Evolutionary conservation across 2,797 vertebrate species (phyloP).

Genomic region (Helarctos malayanus): DNA sequence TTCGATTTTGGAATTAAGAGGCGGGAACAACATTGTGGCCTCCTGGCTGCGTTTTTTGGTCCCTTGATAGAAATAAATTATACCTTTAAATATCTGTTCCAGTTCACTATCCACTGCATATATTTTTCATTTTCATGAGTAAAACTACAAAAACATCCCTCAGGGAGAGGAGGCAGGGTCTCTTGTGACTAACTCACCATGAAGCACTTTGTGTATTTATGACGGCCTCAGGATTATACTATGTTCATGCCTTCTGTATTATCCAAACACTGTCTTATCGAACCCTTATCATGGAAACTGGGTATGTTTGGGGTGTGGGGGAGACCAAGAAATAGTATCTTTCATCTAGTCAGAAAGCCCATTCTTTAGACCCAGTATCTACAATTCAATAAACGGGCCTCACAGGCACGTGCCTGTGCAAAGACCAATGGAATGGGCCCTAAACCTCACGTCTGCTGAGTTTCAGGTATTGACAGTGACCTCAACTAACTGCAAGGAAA

Average conservation of each 20-base stretch:
- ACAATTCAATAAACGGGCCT: conserved; percentile 73
- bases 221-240: neutral
- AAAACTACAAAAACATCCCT: neutral
- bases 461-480: conserved; percentile 59
- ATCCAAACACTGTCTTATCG: neutral
- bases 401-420: conserved; percentile 37
- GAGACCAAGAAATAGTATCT: neutral
- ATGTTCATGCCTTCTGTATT: neutral
- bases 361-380: conserved; percentile 51
- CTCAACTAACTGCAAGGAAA: conserved; percentile 77
- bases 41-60: neutral
- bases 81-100: conserved; percentile 30
- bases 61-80: neutral
- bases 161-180: neutral
- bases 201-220: neutral
- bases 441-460: conserved; percentile 55
- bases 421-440: conserved; percentile 24
- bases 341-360: neutral
- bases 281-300: neutral
- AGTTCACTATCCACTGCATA: conserved; percentile 15
- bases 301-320: neutral
- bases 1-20: conserved; percentile 42
- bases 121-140: conserved; percentile 39
- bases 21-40: neutral
- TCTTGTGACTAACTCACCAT: neutral